Conservation (phyloP, 2,888 invertebrate species). For the Autographa gamma region DNA sequence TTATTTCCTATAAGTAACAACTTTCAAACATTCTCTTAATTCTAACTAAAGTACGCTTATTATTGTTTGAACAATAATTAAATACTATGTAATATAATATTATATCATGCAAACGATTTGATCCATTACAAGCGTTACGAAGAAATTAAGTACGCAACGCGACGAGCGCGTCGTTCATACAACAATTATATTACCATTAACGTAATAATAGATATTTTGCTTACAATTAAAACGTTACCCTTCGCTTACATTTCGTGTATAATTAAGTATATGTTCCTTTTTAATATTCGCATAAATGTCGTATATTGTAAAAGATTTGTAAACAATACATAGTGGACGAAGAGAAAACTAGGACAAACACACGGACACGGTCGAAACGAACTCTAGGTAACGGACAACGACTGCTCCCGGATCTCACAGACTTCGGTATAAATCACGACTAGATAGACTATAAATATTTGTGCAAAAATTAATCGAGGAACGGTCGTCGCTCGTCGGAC, state of each 20-base stretch:
- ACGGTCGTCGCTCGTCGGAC: conserved; percentile 53
- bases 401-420: conserved; percentile 32
- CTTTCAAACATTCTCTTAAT: conserved; percentile 61
- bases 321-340: conserved; percentile 66
- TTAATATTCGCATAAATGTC: conserved; percentile 52
- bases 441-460: conserved; percentile 48
- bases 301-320: conserved; percentile 32
- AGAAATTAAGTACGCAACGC: conserved; percentile 60
- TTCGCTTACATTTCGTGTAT: conserved; percentile 70
- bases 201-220: conserved; percentile 65
- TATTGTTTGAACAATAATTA: conserved; percentile 62
- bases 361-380: conserved; percentile 39
- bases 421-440: conserved; percentile 40
- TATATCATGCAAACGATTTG: conserved; percentile 71
- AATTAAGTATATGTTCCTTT: conserved; percentile 55
- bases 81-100: conserved; percentile 39
- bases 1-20: conserved; percentile 73
- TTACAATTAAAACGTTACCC: conserved; percentile 71
- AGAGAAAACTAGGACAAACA: conserved; percentile 62
- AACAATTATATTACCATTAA: conserved; percentile 63
- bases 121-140: conserved; percentile 73
- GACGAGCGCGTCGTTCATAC: conserved; percentile 55
- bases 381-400: conserved; percentile 31
- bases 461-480: conserved; percentile 69
- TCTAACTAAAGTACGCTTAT: conserved; percentile 53